A percentile compares a stretch with the other conserved stretches of the same genome.
Conservation (phyloP, 2,797 vertebrate species). For the Chloroceryle inda region DNA sequence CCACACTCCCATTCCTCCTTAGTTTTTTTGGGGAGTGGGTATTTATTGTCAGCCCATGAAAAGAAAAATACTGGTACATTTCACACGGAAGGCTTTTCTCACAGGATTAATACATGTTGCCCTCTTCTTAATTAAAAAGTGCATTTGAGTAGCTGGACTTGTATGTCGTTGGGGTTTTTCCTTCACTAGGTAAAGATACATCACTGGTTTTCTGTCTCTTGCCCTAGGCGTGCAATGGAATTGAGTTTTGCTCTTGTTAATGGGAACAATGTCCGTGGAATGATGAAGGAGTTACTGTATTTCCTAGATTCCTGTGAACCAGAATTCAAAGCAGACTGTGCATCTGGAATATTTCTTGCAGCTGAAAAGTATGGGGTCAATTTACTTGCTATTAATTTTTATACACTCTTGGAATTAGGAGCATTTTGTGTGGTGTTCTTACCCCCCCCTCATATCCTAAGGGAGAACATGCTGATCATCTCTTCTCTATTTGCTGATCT, state of each 20-base stretch:
- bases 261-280: slow-evolving; percentile 98
- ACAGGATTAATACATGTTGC: not conserved
- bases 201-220: slow-evolving; percentile 23
- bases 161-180: not conserved
- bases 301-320: slow-evolving; percentile 99
- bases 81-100: not conserved
- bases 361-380: slow-evolving; percentile 93
- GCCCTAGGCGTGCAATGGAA: slow-evolving; percentile 94
- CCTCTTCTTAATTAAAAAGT: not conserved
- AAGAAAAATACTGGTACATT: not conserved
- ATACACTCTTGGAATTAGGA: not conserved
- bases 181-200: not conserved
- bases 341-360: slow-evolving; percentile 97
- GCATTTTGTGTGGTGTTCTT: not conserved
- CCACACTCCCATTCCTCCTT: not conserved
- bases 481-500: not conserved
- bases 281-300: slow-evolving; percentile 99
- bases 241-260: slow-evolving; percentile 99
- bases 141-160: not conserved
- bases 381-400: slow-evolving; percentile 17
- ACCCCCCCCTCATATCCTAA: not conserved
- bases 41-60: not conserved
- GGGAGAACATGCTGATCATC: not conserved
- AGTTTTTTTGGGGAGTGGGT: not conserved
- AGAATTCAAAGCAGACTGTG: slow-evolving; percentile 99